Conservation (phyloP, 2,888 invertebrate species). For the Candidula unifasciata region DNA sequence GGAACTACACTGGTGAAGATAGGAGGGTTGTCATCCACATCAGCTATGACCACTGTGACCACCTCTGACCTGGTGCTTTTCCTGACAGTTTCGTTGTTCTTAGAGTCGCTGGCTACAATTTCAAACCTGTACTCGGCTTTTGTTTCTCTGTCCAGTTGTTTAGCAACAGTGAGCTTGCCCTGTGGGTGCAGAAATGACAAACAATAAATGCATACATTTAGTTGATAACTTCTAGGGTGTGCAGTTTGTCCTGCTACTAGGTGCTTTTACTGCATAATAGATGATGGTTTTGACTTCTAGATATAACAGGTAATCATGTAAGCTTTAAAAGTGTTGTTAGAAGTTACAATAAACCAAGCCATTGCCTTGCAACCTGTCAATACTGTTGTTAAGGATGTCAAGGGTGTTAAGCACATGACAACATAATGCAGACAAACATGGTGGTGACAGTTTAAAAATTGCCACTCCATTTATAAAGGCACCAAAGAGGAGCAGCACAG, state of each 20-base stretch:
- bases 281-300: too few species aligned
- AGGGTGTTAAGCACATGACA: too few species aligned
- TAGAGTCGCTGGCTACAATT: conserved; percentile 84
- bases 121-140: conserved; percentile 85
- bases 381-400: too few species aligned
- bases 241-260: not conserved
- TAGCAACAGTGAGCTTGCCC: conserved; percentile 75
- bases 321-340: too few species aligned
- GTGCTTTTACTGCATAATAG: too few species aligned
- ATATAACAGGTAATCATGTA: too few species aligned
- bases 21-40: conserved; percentile 95
- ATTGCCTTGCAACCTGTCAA: too few species aligned
- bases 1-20: conserved; percentile 80
- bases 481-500: too few species aligned
- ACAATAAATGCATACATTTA: not conserved
- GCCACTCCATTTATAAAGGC: too few species aligned
- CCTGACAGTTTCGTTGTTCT: conserved; percentile 11
- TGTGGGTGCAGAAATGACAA: conserved; percentile 53
- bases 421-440: too few species aligned
- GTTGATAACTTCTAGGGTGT: not conserved
- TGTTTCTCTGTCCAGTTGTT: conserved; percentile 85
- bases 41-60: conserved; percentile 84
- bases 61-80: conserved; percentile 48
- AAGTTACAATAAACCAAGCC: too few species aligned
- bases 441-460: too few species aligned